Base-by-base conservation (phyloP, 2,888 invertebrate species). In the Diabrotica balteata region DNA sequence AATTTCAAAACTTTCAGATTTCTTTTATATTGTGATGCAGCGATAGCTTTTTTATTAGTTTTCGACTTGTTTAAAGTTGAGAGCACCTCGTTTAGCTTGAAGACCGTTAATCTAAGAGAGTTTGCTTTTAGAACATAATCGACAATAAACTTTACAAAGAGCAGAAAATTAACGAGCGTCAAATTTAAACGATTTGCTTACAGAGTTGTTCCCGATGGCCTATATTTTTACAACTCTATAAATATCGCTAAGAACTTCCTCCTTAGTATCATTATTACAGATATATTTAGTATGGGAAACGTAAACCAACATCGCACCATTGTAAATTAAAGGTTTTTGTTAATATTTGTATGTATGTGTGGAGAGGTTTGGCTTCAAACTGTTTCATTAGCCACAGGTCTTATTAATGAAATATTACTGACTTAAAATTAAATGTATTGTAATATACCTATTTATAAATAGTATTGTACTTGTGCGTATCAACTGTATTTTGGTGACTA, bases 141-240 rank as follows among this genome's bases (percentile, higher is more conserved):
- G n/a, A 54, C 42, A 54, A 54, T 43, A 54, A 43, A 54, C 54
- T 54, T n/a, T 43, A 54, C 43, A 54, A 43, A 54, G 54, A 54
- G 54, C 7, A 42, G 10, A 43, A n/a, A 43, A 54, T 54, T 54
- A 54, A 54, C 54, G 54, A 43, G n/a, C 54, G 43, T 54, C 54
- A 54, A 54, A 54, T 7, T 54, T 42, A 43, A 54, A 54, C 42
- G 54, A 54, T 43, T 43, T 8, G 7, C 42, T n/a, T 10, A 9
- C 54, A 43, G 42, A 54, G 43, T 54, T 54, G 54, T 43, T 43
- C 54, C 10, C 53, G 53, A 53, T 53, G 32, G 22, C 32, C 32
- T 32, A 52, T 10, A 52, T 52, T 52, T 53, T 32, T 42, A 42
- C 17, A 7, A 11, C 42, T 54, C 54, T 43, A 54, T 7, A 54